phyloP scores from a whole-genome alignment of 1,140 invertebrate species.

The Brachionus asplanchnoidis region DNA sequence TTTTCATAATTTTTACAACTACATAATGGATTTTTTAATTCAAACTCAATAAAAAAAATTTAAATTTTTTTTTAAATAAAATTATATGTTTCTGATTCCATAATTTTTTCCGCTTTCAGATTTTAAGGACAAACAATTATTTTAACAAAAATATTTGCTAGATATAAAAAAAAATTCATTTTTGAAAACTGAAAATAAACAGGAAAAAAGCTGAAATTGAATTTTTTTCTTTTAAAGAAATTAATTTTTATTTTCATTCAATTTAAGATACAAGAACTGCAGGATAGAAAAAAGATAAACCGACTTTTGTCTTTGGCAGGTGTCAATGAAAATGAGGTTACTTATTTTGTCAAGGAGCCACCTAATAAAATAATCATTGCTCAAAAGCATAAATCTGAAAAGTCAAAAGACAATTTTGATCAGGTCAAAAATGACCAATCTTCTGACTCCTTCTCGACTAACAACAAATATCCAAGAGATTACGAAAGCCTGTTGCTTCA shows the following conservation, averaged over 20 bases:
- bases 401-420: not conserved
- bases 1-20: no score
- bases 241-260: constrained; percentile 28
- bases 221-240: no score
- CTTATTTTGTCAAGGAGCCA: constrained; percentile 57
- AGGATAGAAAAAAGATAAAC: constrained; percentile 57
- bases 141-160: no score
- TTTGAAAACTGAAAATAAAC: no score
- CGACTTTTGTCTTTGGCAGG: constrained; percentile 49
- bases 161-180: no score
- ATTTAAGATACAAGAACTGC: constrained; percentile 52
- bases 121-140: no score
- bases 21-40: no score
- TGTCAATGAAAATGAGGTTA: constrained; percentile 53
- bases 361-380: constrained; percentile 53
- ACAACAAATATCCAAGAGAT: constrained; percentile 49
- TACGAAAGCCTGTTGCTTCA: constrained; percentile 49
- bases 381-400: constrained; percentile 45
- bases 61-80: no score
- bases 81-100: no score
- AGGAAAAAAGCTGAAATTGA: no score
- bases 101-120: no score
- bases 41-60: no score
- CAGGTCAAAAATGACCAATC: not conserved
- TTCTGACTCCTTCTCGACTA: not conserved